Base-by-base conservation (phyloP, 1,140 invertebrate genomes). In the Sarcophaga peregrina region DNA sequence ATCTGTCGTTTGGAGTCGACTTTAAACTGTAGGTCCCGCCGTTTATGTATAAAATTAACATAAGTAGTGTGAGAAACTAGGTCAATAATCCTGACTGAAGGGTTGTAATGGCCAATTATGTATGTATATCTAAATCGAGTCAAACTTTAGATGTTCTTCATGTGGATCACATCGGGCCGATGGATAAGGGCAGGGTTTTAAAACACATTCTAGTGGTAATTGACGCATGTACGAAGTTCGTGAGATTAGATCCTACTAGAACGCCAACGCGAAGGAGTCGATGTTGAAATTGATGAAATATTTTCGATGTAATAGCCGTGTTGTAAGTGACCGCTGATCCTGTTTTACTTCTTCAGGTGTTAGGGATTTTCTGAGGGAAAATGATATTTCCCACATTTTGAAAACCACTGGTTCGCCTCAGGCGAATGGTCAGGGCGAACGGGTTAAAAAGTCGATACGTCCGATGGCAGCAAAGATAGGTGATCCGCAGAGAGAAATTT, bases 191-290 rank as follows among this genome's bases (percentile, higher is more conserved):
- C 15, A 85, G 20, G 0, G 52, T 84, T 25, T 91, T 92, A 87
- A 88, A 87, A 82, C 91, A 92, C 84, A 89, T 89, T 2, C 91
- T 92, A 80, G 90, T 90, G 0, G 78, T 92, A 0, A 91, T 91
- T 80, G 85, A 90, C 82, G 85, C 88, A 72, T 89, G 88, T 20
- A 85, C 83, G 52, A 13, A 17, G 6, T 74, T 20, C 25, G 20
- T 74, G 15, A 20, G 17, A 13, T 8, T 74, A 9, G 10, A 20
- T 9, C 7, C 72, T 10, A 20, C 25, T 3, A 25, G 17, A 25
- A 13, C 20, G 10, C 75, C 10, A 78, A 78, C 10, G 84, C 84
- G 25, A 50, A 52, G 47, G 76, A 80, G n/a, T 47, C 52, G 11
- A 52, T 81, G n/a, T 8, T 15, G 15, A 58, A 37, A 8, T 20